Base-by-base conservation (phyloP, 2,797 vertebrate genomes). In the Acanthurus lineatus region DNA sequence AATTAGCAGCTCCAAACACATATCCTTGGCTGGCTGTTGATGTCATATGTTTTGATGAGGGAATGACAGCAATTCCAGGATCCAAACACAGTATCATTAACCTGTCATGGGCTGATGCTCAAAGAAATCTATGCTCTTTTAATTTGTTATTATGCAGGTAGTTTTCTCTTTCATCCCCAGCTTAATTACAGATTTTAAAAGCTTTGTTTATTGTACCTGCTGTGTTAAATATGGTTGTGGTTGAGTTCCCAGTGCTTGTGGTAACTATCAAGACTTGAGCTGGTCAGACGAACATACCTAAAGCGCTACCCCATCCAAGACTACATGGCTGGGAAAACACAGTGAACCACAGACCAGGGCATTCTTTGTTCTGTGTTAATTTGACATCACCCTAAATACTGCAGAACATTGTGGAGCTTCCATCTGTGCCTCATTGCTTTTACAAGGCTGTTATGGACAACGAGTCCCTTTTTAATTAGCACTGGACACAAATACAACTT, bases 161-260 rank as follows among this genome's bases (percentile, higher is more conserved):
- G 86, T 78, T 79, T 86, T 59, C 75, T 64, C 83, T 90, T 89
- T 94, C 64, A 92, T 91, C 83, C 69, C n/a, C 63, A 16, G 28
- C 71, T 79, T 90, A 93, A 93, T 93, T 79, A 93, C 80, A 90
- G 66, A 25, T 88, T 89, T 84, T 80, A 84, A 89, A 86, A 71
- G 86, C 90, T 89, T 90, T 91, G 94, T 94, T 95, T 95, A 94
- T 92, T 91, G 81, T 95, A 94, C 93, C 94, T 94, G 93, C 92
- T 93, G 92, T 83, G 91, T 92, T 92, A 90, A 89, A 93, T 91
- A 69, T 85, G 83, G 87, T 86, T 93, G 93, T 83, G 92, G 92
- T 93, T 87, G 79, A 87, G 86, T 93, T 86, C 90, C 86, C 54
- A 80, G 89, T 83, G 87, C 90, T 93, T 93, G 93, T 5, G 88